Conservation (phyloP, 2,888 invertebrate species). For the Aspidiotus destructor region DNA sequence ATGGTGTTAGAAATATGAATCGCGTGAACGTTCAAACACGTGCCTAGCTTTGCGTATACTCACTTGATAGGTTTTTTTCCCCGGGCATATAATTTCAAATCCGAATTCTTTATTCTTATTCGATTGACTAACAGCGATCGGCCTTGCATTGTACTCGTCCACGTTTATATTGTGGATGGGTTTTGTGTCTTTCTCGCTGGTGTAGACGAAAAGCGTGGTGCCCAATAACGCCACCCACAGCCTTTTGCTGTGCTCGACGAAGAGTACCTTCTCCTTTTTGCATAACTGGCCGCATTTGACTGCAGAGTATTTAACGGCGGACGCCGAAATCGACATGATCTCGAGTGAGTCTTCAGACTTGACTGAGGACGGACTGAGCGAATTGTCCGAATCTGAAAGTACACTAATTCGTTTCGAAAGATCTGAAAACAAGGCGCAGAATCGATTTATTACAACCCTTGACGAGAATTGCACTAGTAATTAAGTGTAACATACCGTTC, state of each 20-base stretch:
- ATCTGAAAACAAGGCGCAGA: conserved; percentile 1
- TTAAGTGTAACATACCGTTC: conserved; percentile 9
- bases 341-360: conserved; percentile 32
- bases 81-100: conserved; percentile 40
- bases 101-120: conserved; percentile 37
- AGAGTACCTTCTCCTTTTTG: conserved; percentile 39
- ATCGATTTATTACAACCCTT: neutral
- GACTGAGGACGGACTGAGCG: conserved; percentile 26
- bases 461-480: neutral
- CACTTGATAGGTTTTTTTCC: conserved; percentile 40
- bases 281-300: conserved; percentile 38
- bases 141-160: conserved; percentile 38
- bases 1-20: neutral
- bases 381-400: conserved; percentile 25
- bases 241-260: conserved; percentile 38
- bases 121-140: conserved; percentile 33
- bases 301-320: conserved; percentile 35
- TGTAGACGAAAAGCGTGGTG: conserved; percentile 38
- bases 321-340: conserved; percentile 34
- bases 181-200: conserved; percentile 38
- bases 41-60: neutral
- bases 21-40: too few species aligned
- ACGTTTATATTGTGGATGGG: conserved; percentile 38
- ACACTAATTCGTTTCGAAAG: conserved; percentile 26
- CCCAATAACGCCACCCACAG: conserved; percentile 39